Conservation (phyloP, 2,888 invertebrate genomes). For the Plebejus melissa region DNA sequence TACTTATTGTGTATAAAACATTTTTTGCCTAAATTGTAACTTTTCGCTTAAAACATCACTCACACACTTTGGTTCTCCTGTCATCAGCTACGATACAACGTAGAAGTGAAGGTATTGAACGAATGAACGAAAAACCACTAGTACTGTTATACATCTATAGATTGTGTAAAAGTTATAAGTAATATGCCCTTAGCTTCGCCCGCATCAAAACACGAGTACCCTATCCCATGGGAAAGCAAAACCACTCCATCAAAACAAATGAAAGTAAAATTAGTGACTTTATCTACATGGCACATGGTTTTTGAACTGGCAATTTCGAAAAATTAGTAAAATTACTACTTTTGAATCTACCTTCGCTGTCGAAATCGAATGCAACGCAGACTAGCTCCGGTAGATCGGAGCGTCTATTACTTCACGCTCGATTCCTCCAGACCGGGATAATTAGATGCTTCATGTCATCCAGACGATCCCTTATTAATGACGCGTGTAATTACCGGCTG, state of each 20-base stretch:
- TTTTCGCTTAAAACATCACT: too few relatives aligned
- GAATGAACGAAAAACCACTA: not conserved
- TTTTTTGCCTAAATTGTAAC: too few relatives aligned
- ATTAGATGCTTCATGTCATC: not conserved
- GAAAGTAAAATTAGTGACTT: not conserved
- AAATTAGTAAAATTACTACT: too few relatives aligned
- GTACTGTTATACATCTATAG: not conserved
- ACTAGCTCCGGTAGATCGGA: not conserved
- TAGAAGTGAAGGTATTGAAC: not conserved
- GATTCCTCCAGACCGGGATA: not conserved
- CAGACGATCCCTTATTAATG: constrained; percentile 10
- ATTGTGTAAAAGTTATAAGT: not conserved
- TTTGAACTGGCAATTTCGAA: not conserved
- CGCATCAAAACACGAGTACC: not conserved
- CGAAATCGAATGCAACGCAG: too few relatives aligned
- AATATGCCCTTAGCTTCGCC: not conserved
- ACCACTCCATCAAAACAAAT: not conserved
- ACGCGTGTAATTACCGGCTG: constrained; percentile 2
- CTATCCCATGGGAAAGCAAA: not conserved
- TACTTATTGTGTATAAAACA: too few relatives aligned
- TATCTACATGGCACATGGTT: not conserved
- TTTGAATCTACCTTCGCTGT: too few relatives aligned
- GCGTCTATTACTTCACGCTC: not conserved
- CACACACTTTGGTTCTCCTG: not conserved
- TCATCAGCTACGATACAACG: not conserved